Conservation (phyloP, 2,888 invertebrate species). For the Caenorhabditis sp. region DNA sequence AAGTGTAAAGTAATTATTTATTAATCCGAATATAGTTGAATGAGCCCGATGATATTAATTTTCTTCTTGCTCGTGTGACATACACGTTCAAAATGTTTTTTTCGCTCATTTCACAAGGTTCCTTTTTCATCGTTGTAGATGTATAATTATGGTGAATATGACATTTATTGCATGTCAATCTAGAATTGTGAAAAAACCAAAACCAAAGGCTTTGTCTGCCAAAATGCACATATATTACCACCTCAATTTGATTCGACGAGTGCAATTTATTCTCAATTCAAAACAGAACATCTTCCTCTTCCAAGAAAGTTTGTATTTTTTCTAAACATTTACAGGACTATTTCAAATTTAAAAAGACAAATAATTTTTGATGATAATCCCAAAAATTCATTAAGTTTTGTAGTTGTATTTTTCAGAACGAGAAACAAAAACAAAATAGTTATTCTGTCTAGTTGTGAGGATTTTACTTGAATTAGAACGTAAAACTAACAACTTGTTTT, state of each 20-base stretch:
- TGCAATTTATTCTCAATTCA: not conserved
- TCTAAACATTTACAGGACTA: too few relatives aligned
- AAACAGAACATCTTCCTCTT: too few relatives aligned
- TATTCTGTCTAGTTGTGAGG: too few relatives aligned
- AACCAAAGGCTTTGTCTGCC: not conserved
- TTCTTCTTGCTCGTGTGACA: not conserved
- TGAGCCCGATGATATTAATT: not conserved
- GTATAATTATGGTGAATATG: not conserved
- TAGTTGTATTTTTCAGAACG: too few relatives aligned
- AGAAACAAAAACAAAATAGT: too few relatives aligned
- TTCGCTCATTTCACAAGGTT: not conserved
- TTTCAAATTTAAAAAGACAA: too few relatives aligned
- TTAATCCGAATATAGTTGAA: not conserved
- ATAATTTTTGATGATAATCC: too few relatives aligned
- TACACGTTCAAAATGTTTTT: not conserved
- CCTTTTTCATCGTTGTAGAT: not conserved
- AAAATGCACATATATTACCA: not conserved
- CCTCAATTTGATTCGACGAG: not conserved
- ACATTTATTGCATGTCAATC: not conserved
- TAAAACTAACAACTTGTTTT: too few relatives aligned
- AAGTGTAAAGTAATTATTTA: not conserved
- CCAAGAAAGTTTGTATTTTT: too few relatives aligned
- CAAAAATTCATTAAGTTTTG: too few relatives aligned
- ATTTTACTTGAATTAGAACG: too few relatives aligned
- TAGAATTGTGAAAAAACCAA: not conserved